Conservation (phyloP, 2,888 invertebrate genomes). For the Lypha dubia region DNA sequence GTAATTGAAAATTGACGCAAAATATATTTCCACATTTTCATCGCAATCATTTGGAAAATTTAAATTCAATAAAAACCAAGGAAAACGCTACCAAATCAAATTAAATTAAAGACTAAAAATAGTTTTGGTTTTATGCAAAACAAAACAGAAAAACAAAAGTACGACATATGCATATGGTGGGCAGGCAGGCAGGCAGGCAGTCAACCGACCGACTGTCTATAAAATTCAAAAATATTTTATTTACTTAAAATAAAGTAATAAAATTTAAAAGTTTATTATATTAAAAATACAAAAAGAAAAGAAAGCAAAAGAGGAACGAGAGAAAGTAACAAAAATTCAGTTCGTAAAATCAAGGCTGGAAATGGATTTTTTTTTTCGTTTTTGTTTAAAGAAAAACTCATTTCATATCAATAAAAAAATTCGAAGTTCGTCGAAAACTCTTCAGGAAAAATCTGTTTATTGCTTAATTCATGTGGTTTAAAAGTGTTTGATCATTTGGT, state of each 20-base stretch:
- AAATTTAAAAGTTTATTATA: slow-evolving; percentile 14
- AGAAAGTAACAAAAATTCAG: background rate
- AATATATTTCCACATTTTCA: background rate
- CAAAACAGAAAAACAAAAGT: slow-evolving; percentile 4
- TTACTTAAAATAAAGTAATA: slow-evolving; percentile 3
- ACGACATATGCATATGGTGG: no score
- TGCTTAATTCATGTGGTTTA: no score
- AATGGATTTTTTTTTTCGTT: background rate
- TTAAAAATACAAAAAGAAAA: background rate
- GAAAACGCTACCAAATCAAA: background rate
- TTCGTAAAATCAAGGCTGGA: background rate
- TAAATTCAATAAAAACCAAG: background rate
- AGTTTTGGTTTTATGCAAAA: background rate
- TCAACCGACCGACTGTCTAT: slow-evolving; percentile 45
- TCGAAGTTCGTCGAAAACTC: no score
- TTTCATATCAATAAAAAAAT: background rate
- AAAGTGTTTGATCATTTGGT: no score
- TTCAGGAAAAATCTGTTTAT: no score
- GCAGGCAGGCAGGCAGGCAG: no score
- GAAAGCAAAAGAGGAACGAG: background rate
- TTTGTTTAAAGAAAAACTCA: background rate
- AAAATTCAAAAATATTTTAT: slow-evolving; percentile 23
- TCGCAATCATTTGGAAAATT: background rate
- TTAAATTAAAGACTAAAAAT: background rate
- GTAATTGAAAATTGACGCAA: background rate